Base-by-base conservation (phyloP, 1,140 invertebrate genomes). In the Orussus abietinus region DNA sequence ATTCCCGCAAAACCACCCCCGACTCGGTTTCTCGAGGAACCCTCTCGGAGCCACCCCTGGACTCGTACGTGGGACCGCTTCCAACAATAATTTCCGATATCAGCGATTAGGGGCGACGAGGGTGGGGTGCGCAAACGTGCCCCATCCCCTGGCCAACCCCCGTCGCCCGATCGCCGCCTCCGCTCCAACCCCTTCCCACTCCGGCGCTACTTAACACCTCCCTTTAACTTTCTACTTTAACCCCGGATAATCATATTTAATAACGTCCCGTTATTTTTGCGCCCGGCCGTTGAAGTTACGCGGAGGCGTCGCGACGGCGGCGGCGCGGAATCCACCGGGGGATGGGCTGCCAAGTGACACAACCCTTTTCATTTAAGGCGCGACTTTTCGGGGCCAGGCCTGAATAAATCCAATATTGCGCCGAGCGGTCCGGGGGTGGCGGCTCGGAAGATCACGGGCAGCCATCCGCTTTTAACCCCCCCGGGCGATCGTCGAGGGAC, bases 331-430 rank as follows among this genome's bases (percentile, higher is more conserved):
- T 14, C 29, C 10, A 28, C 3, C 25, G 20, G 21, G 10, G 37
- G 21, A 28, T 14, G 22, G 30, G 14, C 19, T 37, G 34, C 35
- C 45, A 55, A 57, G 51, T 59, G 68, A 70, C n/a, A n/a, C 55
- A 72, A 73, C 66, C 69, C 69, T 71, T 73, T 71, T 73, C 71
- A 73, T 73, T 73, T 72, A 68, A 62, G 57, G 57, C 52, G 49
- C 49, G 64, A 68, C 56, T 67, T 68, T n/a, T 53, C 14, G 42
- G 37, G 30, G 49, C 46, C 50, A 53, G n/a, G 53, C 45, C 54
- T 59, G 64, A 67, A 66, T 72, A 71, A 71, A 71, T 72, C 60
- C 63, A 67, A 72, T 71, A 71, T 69, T 57, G 53, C 54, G 49
- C 46, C 37, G 42, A 35, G 42, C 51, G 51, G 49, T 42, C 13